These are phyloP conservation scores for Siderastrea siderea DNA, from an alignment of 92 coral and sea anemone species.

Conservation along the genomic window DNA sequence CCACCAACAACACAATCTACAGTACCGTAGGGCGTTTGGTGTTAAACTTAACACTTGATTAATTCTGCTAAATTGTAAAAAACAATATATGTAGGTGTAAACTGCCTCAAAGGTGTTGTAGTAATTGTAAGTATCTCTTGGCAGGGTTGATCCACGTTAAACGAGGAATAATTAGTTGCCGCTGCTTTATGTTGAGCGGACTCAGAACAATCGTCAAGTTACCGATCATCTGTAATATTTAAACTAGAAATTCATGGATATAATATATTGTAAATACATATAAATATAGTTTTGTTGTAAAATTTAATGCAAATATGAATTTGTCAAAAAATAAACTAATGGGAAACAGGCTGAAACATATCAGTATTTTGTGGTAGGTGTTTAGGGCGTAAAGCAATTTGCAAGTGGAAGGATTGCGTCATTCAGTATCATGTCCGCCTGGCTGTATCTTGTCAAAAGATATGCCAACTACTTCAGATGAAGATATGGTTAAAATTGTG, in stretches of 20 bases:
- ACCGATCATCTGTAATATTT: too few species aligned
- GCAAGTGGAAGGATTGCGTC: slow-evolving; percentile 49
- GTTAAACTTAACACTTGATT: neutral
- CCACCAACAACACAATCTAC: too few species aligned
- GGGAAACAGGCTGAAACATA: neutral
- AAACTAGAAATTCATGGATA: neutral
- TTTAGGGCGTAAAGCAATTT: slow-evolving; percentile 26
- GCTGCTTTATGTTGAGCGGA: neutral
- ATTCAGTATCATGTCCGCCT: neutral
- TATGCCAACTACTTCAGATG: neutral
- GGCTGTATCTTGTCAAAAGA: neutral
- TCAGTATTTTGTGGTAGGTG: neutral
- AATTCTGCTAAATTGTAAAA: neutral
- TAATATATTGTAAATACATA: neutral
- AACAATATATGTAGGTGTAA: too few species aligned
- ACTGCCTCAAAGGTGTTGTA: neutral
- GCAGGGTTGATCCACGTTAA: neutral
- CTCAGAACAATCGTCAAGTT: too few species aligned
- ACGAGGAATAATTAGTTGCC: too few species aligned
- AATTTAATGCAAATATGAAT: neutral
- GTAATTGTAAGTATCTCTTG: neutral
- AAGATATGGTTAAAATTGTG: neutral
- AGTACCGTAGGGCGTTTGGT: neutral
- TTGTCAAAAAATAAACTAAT: neutral
- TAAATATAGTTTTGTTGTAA: neutral